Evolutionary conservation across 2,797 vertebrate genomes (phyloP), one percentile per base, ranked within the genome.

Genomic region (Epinephelus malabaricus): DNA sequence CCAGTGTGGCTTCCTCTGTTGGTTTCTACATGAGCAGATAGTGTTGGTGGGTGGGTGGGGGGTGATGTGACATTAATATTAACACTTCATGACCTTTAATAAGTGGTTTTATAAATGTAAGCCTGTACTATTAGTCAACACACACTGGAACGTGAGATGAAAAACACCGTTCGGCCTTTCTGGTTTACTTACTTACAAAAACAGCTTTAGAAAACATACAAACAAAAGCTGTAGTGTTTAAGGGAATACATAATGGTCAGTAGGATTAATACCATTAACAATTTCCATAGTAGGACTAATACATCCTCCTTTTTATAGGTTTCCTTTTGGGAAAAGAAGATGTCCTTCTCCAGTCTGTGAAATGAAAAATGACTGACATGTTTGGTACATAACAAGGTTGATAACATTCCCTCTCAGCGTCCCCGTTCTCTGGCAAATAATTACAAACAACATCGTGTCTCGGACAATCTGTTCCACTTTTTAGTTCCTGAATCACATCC

Each of bases 401-500:
- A 67, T 0, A 45, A 0, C 25, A 15, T 56, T 71, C 38, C 25
- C 23, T 21, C 17, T 34, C 7, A 19, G 21, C 17, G 13, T 19
- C 18, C 10, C 7, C 19, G 11, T 61, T 17, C 23, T 27, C 45
- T 53, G 23, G 68, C 62, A 64, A 65, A 69, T 25, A 67, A 56
- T 6, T 19, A 58, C 10, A 49, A 78, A 19, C 21, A 69, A 43
- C 23, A 25, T 4, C 8, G 3, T 18, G 1, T 56, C 58, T 66
- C 7, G 1, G 50, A 73, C 62, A 49, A 2, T 23, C 7, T 74
- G 76, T 85, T 81, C 78, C 76, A 82, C 56, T 81, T 87, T 54
- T 79, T 75, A 45, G 69, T 91, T 90, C 76, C 89, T 87, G 72
- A 55, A 80, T 88, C 88, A 92, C 75, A 91, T 91, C 92, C 89